Percentiles rank a stretch among this genome's conserved stretches.
phyloP scores from a whole-genome alignment of 2,888 invertebrate genomes.

The Galerucella pusilla region DNA sequence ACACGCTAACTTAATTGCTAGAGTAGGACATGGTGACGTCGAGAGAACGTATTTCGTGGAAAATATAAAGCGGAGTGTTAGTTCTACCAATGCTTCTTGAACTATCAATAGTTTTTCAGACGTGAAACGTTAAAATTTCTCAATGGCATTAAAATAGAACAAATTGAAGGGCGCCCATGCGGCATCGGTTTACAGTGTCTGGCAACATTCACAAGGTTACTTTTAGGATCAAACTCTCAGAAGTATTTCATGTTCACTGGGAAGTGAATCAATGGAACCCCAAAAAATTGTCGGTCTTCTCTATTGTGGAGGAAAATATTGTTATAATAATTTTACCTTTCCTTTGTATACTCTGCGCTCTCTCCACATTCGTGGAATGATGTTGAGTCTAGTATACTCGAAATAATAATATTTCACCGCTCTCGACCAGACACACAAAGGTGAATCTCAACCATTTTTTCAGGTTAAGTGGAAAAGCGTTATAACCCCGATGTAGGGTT shows the following conservation, averaged over 20 bases:
- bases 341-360: conserved; percentile 1
- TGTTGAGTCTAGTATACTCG: conserved; percentile 26
- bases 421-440: conserved; percentile 29
- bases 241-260: neutral
- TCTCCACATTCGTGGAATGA: conserved; percentile 3
- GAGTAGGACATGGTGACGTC: no score
- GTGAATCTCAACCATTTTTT: conserved; percentile 31
- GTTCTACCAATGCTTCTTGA: no score
- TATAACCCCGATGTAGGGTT: conserved; percentile 9
- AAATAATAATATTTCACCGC: conserved; percentile 30
- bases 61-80: no score
- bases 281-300: conserved; percentile 1
- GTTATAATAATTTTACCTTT: conserved; percentile 11
- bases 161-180: no score
- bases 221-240: neutral
- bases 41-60: no score
- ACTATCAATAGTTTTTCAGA: no score
- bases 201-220: neutral
- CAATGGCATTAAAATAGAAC: no score
- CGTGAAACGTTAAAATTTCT: no score
- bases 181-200: neutral
- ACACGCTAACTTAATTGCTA: no score
- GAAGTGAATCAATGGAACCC: conserved; percentile 10
- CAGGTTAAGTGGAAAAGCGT: conserved; percentile 27
- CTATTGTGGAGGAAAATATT: conserved; percentile 8